phyloP scores from a whole-genome alignment of 2,797 vertebrate species.

The Falco naumanni region DNA sequence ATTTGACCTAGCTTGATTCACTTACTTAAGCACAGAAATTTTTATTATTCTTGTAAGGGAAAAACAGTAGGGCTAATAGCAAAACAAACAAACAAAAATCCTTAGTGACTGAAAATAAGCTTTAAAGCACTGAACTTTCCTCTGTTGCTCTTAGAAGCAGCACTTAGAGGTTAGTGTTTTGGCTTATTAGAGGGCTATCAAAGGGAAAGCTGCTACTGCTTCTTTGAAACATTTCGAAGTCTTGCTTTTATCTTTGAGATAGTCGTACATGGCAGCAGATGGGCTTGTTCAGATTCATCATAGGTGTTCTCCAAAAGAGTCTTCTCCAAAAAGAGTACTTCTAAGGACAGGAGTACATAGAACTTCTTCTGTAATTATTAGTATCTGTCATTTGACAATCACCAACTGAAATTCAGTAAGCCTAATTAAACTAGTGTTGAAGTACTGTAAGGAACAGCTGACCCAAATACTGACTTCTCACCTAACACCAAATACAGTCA shows the following conservation, averaged over 20 bases:
- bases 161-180: background rate
- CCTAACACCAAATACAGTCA: background rate
- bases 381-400: background rate
- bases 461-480: background rate
- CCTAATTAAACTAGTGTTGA: background rate
- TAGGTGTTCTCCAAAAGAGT: background rate
- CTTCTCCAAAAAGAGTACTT: background rate
- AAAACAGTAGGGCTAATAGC: background rate
- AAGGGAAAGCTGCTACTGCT: background rate
- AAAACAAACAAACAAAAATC: background rate
- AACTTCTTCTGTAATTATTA: background rate
- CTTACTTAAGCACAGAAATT: background rate
- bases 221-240: background rate
- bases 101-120: background rate
- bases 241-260: slow-evolving; percentile 4
- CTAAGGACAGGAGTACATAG: background rate
- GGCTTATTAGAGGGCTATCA: background rate
- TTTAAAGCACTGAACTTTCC: background rate
- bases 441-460: background rate
- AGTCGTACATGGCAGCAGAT: background rate
- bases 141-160: background rate
- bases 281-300: background rate
- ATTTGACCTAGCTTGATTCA: background rate
- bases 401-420: background rate
- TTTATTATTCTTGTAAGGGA: background rate